Evolutionary conservation across 2,113 vertebrate species (phyloP).

Genomic region (Zosterops pallidus): DNA sequence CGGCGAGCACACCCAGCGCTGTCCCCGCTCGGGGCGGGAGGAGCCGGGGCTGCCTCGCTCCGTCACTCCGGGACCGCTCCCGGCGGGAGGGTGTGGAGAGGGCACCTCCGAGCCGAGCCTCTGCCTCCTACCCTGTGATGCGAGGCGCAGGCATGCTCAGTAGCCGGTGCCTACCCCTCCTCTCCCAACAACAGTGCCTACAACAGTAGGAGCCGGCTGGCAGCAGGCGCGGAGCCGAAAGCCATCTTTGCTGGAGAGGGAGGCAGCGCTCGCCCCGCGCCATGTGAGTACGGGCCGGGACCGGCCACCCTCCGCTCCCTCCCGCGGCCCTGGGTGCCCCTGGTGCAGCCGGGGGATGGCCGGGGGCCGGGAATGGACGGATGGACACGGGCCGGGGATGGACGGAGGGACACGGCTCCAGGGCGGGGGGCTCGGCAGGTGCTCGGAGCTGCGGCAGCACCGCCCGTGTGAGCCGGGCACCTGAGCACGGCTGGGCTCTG

Average conservation of each 20-base stretch:
- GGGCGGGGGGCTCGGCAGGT: background rate
- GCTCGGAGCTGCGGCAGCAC: background rate
- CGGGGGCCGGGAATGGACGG: background rate
- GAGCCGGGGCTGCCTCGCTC: no score
- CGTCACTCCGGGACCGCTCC: no score
- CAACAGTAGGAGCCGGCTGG: background rate
- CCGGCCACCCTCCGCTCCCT: background rate
- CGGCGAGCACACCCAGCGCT: background rate
- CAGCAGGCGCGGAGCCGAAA: conserved; percentile 37
- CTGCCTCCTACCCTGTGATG: background rate
- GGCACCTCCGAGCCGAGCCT: background rate
- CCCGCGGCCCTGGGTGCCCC: background rate
- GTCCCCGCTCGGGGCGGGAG: background rate
- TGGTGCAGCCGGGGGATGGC: background rate
- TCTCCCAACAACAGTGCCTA: conserved; percentile 26
- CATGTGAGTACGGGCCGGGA: conserved; percentile 54
- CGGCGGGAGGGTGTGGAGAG: background rate
- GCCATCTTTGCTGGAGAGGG: conserved; percentile 60
- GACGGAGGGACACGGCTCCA: background rate
- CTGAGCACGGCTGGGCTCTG: background rate
- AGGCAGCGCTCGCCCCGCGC: background rate
- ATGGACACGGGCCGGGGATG: background rate
- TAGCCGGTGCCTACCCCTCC: conserved; percentile 54
- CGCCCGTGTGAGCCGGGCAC: accelerated
- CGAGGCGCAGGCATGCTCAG: conserved; percentile 66